Conservation (phyloP, 2,888 invertebrate species). For the Tenthredo amoena region DNA sequence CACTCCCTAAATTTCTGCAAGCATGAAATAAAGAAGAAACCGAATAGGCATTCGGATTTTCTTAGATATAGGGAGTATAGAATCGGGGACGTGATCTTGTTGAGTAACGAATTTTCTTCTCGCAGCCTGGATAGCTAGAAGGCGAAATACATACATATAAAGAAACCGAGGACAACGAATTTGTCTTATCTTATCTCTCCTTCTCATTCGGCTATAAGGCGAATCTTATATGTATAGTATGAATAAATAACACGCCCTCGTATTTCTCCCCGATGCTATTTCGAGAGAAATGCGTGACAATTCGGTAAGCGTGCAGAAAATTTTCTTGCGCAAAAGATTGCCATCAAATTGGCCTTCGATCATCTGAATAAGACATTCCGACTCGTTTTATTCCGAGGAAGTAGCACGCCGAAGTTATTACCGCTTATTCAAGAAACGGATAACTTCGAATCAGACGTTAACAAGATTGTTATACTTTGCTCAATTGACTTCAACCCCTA, state of each 20-base stretch:
- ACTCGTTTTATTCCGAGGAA: constrained; percentile 11
- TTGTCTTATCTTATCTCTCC: constrained; percentile 17
- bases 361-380: constrained; percentile 40
- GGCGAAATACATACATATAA: not conserved
- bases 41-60: not conserved
- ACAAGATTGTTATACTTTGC: constrained; percentile 21
- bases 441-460: constrained; percentile 26
- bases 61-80: not conserved
- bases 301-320: constrained; percentile 25
- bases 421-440: constrained; percentile 24
- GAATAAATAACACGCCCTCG: constrained; percentile 7
- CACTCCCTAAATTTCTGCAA: no score
- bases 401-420: constrained; percentile 21
- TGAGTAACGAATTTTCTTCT: constrained; percentile 21
- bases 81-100: constrained; percentile 42
- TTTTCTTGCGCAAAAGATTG: constrained; percentile 7
- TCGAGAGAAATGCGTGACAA: constrained; percentile 11
- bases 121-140: not conserved
- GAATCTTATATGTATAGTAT: constrained; percentile 8
- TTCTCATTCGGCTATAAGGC: not conserved
- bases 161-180: not conserved
- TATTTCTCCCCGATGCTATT: not conserved
- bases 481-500: constrained; percentile 2
- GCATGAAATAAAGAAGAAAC: not conserved
- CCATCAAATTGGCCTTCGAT: constrained; percentile 37